Percentiles rank a stretch among this genome's conserved stretches.
Conservation (phyloP, 2,113 vertebrate genomes). For the Microtus pennsylvanicus region DNA sequence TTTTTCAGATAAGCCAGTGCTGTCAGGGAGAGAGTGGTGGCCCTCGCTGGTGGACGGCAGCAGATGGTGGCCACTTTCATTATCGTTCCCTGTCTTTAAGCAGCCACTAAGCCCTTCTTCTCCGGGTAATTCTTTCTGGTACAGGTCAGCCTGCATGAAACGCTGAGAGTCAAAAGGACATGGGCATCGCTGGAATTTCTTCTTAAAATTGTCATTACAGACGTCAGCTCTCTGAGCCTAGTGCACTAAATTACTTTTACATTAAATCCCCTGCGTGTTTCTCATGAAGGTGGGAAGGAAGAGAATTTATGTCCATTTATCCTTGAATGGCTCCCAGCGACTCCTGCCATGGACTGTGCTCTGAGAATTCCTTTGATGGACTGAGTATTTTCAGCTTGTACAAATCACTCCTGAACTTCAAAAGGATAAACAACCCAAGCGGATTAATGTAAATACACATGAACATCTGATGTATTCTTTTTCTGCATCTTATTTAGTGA, state of each 20-base stretch:
- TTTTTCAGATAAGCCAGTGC: not conserved
- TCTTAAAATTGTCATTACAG: not conserved
- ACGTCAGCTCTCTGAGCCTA: not conserved
- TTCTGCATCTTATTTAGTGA: not conserved
- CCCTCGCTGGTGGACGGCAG: not conserved
- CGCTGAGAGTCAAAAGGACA: not conserved
- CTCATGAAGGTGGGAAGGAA: not conserved
- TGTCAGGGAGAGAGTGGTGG: not conserved
- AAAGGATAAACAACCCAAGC: not conserved
- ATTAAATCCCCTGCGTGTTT: not conserved
- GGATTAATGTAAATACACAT: not conserved
- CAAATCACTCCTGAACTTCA: not conserved
- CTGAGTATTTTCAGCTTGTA: not conserved
- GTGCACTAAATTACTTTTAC: not conserved
- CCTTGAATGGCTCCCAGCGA: not conserved
- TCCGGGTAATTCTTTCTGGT: not conserved
- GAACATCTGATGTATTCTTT: no score
- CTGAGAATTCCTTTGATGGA: not conserved
- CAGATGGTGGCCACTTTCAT: not conserved
- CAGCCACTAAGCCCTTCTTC: not conserved
- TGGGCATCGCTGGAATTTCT: not conserved
- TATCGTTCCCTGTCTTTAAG: not conserved
- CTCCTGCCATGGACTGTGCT: no score
- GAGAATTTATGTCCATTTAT: not conserved
- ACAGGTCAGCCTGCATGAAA: not conserved